Base-by-base conservation (phyloP, 2,113 vertebrate genomes). In the Sebastes fasciatus region DNA sequence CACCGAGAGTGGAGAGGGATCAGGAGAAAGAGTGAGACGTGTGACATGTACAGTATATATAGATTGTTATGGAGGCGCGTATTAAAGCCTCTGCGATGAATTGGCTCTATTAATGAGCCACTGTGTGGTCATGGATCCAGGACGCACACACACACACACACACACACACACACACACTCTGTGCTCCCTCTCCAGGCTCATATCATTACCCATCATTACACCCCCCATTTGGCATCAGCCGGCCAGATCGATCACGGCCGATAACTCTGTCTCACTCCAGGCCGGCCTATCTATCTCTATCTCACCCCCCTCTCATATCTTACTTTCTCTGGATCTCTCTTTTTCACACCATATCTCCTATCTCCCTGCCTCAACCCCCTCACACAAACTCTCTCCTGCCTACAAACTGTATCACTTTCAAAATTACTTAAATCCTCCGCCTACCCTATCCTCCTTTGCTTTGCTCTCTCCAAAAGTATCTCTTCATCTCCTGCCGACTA, bases 161-260 rank as follows among this genome's bases (percentile, higher is more conserved):
- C 63, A 57, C 58, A 57, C 77, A 74, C 34, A 71, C 8, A 74
- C 62, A 71, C 77, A 75, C 80, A 68, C 83, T 65, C 62, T 23
- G 55, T 77, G 82, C 77, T 87, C 86, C 69, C 62, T 87, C 88
- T 90, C 89, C 83, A 90, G 92, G 85, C 93, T 95, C 89, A 92
- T 94, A 95, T 95, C 93, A 95, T 95, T 95, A 95, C 91, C 94
- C 89, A 91, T 94, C 93, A 95, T 94, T 95, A 94, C 95, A 93
- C 93, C 91, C 94, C 93, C 94, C 93, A 93, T 95, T 95, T 95
- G 94, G 94, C 94, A 94, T 92, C 88, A 93, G 91, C 87, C 83
- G 77, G 86, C 92, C 88, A 86, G 92, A 96, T 96, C 92, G 93
- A 95, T 95, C 92, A 91, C 14, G 77, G 89, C 89, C 91, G 88